Base-by-base conservation (phyloP, 2,888 invertebrate species). In the Brachyopa scutellaris region DNA sequence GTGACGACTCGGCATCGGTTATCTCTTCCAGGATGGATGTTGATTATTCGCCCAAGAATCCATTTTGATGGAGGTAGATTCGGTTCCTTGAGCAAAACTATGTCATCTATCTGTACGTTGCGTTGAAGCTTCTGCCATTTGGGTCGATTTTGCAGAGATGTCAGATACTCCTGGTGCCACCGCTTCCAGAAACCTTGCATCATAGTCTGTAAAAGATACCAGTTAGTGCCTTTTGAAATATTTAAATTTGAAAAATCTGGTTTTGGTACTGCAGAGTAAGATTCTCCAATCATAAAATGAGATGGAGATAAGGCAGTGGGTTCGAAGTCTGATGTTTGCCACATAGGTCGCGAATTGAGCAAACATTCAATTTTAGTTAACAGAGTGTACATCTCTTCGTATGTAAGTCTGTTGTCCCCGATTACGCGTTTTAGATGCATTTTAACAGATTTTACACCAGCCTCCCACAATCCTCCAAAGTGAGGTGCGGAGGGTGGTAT, bases 121-220 rank as follows among this genome's bases (percentile, higher is more conserved):
- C 17, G 26, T 11, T 51, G 9, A 2, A n/a, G 2, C 21, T 4
- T 6, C 21, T 36, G 11, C 62, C 61, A 72, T 38, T 72, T 72
- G 0, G 38, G 40, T n/a, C 61, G 40, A 5, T 51, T 38, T 47
- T 72, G 72, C 8, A 62, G 33, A 3, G 11, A 17, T 4, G 21
- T 15, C 2, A 61, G 13, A 11, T 62, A n/a, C n/a, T n/a, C n/a
- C n/a, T n/a, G n/a, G n/a, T n/a, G n/a, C n/a, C n/a, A n/a, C n/a
- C n/a, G n/a, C n/a, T n/a, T n/a, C n/a, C 82, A 84, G 15, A 84
- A 84, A 7, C 49, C 62, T 51, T 82, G 73, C 21, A 40, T 45
- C 66, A 74, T 62, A 6, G 13, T 36, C 21, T 38, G 33, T 23
- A 38, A 13, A 31, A 26, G 49, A 51, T 55, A 6, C 26, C 26